These are phyloP conservation scores for Philereme transversata DNA, from an alignment of 2,888 invertebrate species.

Conservation along the genomic window DNA sequence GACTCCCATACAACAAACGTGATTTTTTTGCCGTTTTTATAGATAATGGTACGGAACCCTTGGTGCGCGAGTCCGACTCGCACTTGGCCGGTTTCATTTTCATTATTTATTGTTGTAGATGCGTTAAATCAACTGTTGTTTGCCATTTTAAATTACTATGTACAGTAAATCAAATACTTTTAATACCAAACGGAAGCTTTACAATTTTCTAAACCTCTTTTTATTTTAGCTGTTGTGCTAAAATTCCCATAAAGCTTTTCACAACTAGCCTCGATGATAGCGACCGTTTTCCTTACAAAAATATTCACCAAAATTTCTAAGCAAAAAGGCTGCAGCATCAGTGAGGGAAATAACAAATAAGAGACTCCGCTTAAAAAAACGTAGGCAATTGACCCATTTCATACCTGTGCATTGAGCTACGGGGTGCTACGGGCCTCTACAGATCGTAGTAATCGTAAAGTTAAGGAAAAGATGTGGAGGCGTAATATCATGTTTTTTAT, in stretches of 20 bases:
- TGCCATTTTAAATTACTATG: too few species aligned
- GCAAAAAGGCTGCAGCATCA: conserved; percentile 25
- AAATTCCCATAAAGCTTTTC: neutral
- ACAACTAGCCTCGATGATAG: neutral
- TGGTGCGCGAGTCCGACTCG: too few species aligned
- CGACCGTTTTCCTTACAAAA: conserved; percentile 1
- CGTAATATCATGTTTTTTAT: neutral
- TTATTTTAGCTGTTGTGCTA: too few species aligned
- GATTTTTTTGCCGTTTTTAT: too few species aligned
- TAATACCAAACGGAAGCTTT: too few species aligned
- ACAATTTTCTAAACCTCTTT: too few species aligned
- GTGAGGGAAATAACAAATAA: conserved; percentile 33
- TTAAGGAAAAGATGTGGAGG: conserved; percentile 6
- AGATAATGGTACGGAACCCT: too few species aligned
- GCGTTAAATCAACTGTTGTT: too few species aligned
- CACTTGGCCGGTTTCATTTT: too few species aligned
- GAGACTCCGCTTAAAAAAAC: conserved; percentile 36
- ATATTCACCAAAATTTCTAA: conserved; percentile 12
- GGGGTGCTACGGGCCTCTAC: conserved; percentile 15
- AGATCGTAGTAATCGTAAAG: conserved; percentile 36
- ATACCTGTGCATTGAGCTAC: conserved; percentile 32
- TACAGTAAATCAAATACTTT: too few species aligned
- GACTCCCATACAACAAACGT: too few species aligned
- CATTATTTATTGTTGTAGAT: too few species aligned
- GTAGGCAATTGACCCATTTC: conserved; percentile 41